These are phyloP conservation scores for Eretmochelys imbricata DNA, from an alignment of 2,113 vertebrate species.

Conservation along the genomic window DNA sequence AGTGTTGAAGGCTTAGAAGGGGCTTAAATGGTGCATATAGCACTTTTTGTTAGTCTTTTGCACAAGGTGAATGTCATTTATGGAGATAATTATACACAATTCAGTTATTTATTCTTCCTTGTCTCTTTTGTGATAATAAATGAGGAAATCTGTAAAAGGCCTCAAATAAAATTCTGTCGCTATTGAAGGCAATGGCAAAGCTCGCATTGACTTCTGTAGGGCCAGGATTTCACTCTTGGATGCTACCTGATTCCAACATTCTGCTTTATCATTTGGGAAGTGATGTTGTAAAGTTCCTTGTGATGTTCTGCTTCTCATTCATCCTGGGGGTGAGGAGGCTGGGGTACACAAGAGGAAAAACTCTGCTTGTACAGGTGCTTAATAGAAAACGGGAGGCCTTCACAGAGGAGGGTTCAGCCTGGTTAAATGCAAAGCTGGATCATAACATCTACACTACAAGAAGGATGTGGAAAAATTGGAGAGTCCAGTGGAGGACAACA, in stretches of 20 bases:
- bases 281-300: accelerated
- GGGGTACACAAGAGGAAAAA: not conserved
- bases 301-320: not conserved
- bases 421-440: not conserved
- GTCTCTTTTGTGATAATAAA: not conserved
- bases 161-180: not conserved
- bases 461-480: too few species aligned
- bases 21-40: not conserved
- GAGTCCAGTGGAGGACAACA: too few species aligned
- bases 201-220: not conserved
- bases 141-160: not conserved
- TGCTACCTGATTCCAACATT: not conserved
- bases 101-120: not conserved
- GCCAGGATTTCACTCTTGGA: not conserved
- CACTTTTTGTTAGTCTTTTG: not conserved
- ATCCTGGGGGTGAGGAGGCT: not conserved
- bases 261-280: not conserved
- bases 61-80: not conserved
- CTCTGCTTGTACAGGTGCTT: accelerated
- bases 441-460: not conserved
- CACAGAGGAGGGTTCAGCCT: not conserved
- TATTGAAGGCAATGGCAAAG: not conserved
- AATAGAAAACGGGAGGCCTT: not conserved
- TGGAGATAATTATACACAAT: not conserved
- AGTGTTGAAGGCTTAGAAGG: not conserved